Evolutionary conservation across 2,888 invertebrate genomes (phyloP).

Genomic region (Lottia scabra): DNA sequence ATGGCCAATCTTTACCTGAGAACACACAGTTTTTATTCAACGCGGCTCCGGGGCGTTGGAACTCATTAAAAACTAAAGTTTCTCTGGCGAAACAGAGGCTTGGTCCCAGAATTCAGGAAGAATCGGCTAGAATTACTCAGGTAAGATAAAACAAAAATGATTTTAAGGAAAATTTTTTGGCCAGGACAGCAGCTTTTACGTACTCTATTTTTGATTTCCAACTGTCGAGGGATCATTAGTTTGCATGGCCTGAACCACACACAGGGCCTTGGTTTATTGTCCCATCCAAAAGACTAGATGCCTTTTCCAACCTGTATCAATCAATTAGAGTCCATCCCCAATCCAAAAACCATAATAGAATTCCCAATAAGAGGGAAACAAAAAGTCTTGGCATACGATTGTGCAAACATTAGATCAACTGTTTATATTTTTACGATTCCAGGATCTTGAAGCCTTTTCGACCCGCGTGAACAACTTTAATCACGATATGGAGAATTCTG

Average conservation of each 20-base stretch:
- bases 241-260: no score
- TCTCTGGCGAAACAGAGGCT: constrained; percentile 68
- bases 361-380: not conserved
- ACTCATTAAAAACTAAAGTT: constrained; percentile 68
- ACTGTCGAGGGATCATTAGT: no score
- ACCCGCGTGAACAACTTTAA: constrained; percentile 57
- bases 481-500: constrained; percentile 60
- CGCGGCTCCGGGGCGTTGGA: constrained; percentile 66
- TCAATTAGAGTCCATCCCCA: not conserved
- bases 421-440: constrained; percentile 9
- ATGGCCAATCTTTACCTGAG: constrained; percentile 63
- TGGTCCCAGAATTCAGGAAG: constrained; percentile 68
- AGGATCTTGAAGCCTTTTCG: constrained; percentile 67
- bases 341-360: not conserved
- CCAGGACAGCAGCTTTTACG: no score
- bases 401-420: no score
- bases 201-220: no score
- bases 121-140: constrained; percentile 65
- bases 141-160: constrained; percentile 38
- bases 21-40: constrained; percentile 62
- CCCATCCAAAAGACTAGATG: no score
- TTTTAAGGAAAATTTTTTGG: no score
- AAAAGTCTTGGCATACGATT: no score
- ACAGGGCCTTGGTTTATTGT: no score
- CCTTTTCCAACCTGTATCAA: no score